A percentile compares a stretch with the other conserved stretches of the same genome.
Conservation (phyloP, 92 coral and sea anemone species). For the Heteractis magnifica region DNA sequence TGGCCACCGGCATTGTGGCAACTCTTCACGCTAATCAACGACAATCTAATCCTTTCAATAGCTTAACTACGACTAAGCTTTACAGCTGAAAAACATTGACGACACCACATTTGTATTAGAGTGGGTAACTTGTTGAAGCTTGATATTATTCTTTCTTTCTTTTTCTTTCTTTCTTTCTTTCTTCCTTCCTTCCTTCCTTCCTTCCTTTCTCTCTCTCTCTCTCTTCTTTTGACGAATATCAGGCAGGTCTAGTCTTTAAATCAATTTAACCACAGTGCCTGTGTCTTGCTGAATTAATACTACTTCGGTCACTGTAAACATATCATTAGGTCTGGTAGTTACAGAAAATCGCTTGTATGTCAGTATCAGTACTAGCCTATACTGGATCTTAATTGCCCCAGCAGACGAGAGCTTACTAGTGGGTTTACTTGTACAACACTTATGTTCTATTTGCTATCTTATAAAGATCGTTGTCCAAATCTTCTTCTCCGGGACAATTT, state of each 20-base stretch:
- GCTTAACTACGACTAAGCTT: neutral
- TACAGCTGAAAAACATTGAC: neutral
- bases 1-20: constrained; percentile 9
- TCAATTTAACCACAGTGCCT: no score
- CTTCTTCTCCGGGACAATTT: neutral
- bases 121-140: no score
- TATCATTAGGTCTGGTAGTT: neutral
- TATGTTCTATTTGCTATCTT: neutral
- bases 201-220: no score
- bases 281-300: no score
- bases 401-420: neutral
- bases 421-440: neutral
- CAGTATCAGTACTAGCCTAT: neutral
- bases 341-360: neutral
- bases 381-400: neutral
- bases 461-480: neutral
- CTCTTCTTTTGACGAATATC: no score
- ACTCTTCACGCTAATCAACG: neutral
- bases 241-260: no score
- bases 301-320: neutral
- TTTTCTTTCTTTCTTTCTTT: no score
- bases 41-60: constrained; percentile 4
- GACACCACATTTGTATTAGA: neutral
- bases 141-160: no score
- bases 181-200: no score